Evolutionary conservation across 2,797 vertebrate genomes (phyloP).

Genomic region (Alauda arvensis): DNA sequence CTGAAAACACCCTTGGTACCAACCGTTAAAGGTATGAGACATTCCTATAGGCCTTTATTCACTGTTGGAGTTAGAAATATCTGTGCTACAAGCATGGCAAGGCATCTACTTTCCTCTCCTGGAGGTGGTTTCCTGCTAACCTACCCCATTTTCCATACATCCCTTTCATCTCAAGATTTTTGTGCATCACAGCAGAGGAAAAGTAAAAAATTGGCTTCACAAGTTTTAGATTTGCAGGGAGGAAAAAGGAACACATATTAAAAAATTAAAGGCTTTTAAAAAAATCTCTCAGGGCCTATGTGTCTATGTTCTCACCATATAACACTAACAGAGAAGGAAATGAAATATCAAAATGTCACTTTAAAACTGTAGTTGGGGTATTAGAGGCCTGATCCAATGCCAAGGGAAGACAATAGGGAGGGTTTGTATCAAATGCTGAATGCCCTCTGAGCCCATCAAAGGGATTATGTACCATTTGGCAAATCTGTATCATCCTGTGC

Average conservation of each 20-base stretch:
- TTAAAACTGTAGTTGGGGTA: conserved; percentile 21
- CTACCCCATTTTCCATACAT: not conserved
- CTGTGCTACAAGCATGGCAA: not conserved
- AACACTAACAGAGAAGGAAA: not conserved
- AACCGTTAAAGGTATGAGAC: not conserved
- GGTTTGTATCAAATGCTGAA: conserved; percentile 44
- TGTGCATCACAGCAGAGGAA: not conserved
- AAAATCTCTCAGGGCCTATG: not conserved
- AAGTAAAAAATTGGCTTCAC: not conserved
- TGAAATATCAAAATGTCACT: not conserved
- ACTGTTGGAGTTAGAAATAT: not conserved
- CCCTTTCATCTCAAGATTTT: not conserved
- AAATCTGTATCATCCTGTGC: conserved; percentile 27
- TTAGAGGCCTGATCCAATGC: conserved; percentile 20
- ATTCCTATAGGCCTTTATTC: not conserved
- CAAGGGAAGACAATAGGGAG: conserved; percentile 18
- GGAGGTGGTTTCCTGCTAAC: not conserved
- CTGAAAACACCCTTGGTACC: not conserved
- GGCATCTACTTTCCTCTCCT: not conserved
- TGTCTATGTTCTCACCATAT: not conserved
- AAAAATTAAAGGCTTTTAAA: not conserved
- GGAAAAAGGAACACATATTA: not conserved
- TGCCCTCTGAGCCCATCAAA: conserved; percentile 42
- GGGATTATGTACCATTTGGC: conserved; percentile 35
- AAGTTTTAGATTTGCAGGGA: not conserved